Evolutionary conservation across 2,888 invertebrate genomes (phyloP), one percentile per base, ranked within the genome.

Genomic region (Drosophila atripex): DNA sequence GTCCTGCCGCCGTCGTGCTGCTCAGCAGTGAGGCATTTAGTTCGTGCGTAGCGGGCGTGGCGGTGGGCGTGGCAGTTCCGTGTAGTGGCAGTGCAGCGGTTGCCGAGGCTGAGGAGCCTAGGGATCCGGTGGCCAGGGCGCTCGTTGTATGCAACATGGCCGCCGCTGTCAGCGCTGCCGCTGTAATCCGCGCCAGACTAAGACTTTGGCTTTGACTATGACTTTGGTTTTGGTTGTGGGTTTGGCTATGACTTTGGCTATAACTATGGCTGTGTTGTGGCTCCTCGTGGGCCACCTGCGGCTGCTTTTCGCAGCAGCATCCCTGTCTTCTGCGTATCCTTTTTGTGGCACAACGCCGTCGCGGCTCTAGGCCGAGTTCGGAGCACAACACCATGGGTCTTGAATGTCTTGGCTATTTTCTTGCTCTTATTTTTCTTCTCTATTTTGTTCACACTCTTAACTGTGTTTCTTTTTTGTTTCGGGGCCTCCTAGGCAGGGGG

Each of bases 291-390:
- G 12, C 66, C 28, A 3, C 9, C 32, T 35, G 51, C 28, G 12
- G 11, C 52, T 41, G 28, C 30, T 28, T 45, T 50, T 3, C 21
- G 43, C 73, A 65, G 63, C 72, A 60, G 28, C 65, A 73, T 32
- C 73, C 71, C 28, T 18, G 76, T 84, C 87, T 82, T 78, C 84
- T 86, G 58, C 85, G 80, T 78, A 80, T 86, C 70, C 78, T 18
- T 18, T 43, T 68, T 64, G 76, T 78, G 47, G 74, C 78, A 51
- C 39, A 18, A 41, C 43, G 43, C 43, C 43, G 21, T 43, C 70
- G 43, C 49, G 57, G 76, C 73, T 66, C 47, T 16, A 63, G 74
- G 54, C 80, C 64, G n/a, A 68, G 57, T 57, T 77, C 77, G 25
- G 61, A 18, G 65, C 74, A 71, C 70, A 68, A 57, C 77, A 66